Evolutionary conservation across 2,797 vertebrate species (phyloP), one percentile per base, ranked within the genome.

Genomic region (Cyprinodon diabolis): DNA sequence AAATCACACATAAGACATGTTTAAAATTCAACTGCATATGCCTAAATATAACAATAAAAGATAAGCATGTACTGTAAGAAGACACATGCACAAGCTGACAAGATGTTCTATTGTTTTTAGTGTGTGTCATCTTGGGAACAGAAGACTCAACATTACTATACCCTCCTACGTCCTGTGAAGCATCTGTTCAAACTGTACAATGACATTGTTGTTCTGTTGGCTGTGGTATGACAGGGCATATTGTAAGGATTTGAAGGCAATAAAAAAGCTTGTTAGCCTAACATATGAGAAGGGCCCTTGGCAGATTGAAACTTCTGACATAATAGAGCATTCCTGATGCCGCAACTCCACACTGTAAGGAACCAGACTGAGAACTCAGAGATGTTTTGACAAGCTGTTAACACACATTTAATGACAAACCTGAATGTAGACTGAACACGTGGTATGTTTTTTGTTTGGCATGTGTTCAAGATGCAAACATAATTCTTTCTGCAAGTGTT

Each of bases 251-350:
- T 79, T 75, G 47, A 72, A 74, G 25, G 69, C 83, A 89, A 71
- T 56, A 78, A 78, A 77, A 77, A 80, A 80, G 75, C 82, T 85
- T 86, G 80, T 90, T 81, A 88, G 68, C 66, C 72, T 73, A 84
- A 90, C 78, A 88, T 86, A 87, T 84, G 76, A 91, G 80, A 81
- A 79, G 69, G 40, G 73, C 79, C 72, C 49, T 66, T 70, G 74
- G 84, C 79, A 84, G 76, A 80, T 81, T 84, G 84, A 86, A 87
- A 86, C 87, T 75, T 80, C 70, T 25, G 40, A 51, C 52, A 89
- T 87, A 88, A 89, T 65, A 66, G 69, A 83, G 62, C 13, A 35
- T 85, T 71, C 74, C 73, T 63, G 79, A 82, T 84, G 76, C 79
- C 75, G 66, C 35, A 40, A 70, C 78, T 43, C 69, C 15, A 13